Evolutionary conservation across 1,140 invertebrate genomes (phyloP), one percentile per base, ranked within the genome.

Genomic region (Eumeta japonica): DNA sequence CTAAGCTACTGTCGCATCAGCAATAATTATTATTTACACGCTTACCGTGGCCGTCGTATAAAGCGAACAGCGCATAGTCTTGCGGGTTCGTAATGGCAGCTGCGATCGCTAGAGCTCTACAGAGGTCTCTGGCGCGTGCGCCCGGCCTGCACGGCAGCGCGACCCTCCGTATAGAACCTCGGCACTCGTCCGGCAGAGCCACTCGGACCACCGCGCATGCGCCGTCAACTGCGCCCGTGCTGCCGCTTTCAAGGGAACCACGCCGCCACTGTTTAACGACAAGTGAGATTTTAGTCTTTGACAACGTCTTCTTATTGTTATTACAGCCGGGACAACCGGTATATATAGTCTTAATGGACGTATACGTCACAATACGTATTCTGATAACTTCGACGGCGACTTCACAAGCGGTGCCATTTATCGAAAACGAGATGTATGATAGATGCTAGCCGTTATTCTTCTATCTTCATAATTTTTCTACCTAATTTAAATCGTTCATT

Each of bases 61-160:
- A 75, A 51, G 90, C 89, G 63, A 92, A 96, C n/a, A 97, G 81
- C 14, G 89, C 91, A 70, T 96, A 97, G 67, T 97, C 94, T 66
- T 96, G 92, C 16, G 93, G 92, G 76, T 97, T 97, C 9, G 93
- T 96, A 27, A 97, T 92, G 51, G 88, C 81, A 37, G 93, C 87
- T 63, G 94, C 93, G 59, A 94, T 91, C 1, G 92, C 92, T 42
- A 96, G 89, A 48, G 94, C 90, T 30, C 90, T 85, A 72, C 92
- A 94, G 28, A 97, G 85, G 75, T 96, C 93, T 16, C 87, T 82
- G 0, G 90, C 92, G 17, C 90, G 92, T 77, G 94, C 94, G 39
- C 92, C 91, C 0, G 93, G 92, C 50, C 92, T 76, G 36, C 92
- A 89, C 10, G 93, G 93, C 36, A 97, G 77, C 14, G 92, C 93